Percentiles rank a stretch among this genome's conserved stretches.
Conservation (phyloP, 2,113 vertebrate genomes). For the Bubo blakistoni region DNA sequence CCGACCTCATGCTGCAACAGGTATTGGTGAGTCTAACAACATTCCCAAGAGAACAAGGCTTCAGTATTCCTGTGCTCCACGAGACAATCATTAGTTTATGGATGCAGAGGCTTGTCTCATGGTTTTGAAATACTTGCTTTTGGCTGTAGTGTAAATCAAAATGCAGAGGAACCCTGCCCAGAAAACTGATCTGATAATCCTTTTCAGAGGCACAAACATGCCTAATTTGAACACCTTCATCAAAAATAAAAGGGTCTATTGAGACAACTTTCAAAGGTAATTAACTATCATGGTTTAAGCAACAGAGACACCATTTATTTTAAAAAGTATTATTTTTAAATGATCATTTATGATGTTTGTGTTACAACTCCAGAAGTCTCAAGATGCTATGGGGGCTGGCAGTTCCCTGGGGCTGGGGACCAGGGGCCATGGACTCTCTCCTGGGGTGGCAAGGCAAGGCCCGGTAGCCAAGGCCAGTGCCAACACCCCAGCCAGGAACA, state of each 20-base stretch:
- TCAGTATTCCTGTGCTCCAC: background rate
- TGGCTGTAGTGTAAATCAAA: background rate
- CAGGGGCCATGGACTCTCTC: background rate
- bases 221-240: background rate
- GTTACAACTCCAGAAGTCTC: background rate
- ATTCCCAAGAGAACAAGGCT: background rate
- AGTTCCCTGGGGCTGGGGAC: background rate
- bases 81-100: background rate
- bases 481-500: background rate
- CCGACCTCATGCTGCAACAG: background rate
- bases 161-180: background rate
- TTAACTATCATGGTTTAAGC: background rate
- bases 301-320: background rate
- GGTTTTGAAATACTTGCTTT: background rate
- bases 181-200: background rate
- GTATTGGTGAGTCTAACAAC: accelerated
- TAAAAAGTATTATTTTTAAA: background rate
- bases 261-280: background rate
- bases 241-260: background rate
- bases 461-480: background rate
- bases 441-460: background rate
- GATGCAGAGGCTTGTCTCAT: background rate
- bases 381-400: accelerated
- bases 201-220: background rate
- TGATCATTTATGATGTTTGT: background rate